Percentiles rank a stretch among this genome's conserved stretches.
These are phyloP conservation scores for Prietella phreatophila DNA, from an alignment of 2,113 vertebrate genomes.

Conservation along the genomic window DNA sequence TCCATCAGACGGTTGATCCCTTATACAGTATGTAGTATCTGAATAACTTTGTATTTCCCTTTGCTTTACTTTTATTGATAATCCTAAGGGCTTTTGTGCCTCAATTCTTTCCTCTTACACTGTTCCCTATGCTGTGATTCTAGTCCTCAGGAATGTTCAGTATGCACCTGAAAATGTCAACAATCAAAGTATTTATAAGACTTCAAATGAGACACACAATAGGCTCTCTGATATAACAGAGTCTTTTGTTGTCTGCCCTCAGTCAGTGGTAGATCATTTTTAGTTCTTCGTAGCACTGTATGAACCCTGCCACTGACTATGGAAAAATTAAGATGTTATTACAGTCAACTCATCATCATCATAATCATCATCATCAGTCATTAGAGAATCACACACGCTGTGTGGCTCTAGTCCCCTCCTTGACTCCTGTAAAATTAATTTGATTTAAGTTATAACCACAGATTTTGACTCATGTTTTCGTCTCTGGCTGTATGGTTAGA, in stretches of 20 bases:
- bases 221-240: conserved; percentile 61
- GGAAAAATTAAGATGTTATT: conserved; percentile 67
- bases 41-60: background rate
- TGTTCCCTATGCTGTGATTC: conserved; percentile 57
- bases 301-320: conserved; percentile 56
- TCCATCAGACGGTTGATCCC: background rate
- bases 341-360: conserved; percentile 59
- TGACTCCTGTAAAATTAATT: conserved; percentile 60
- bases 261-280: conserved; percentile 52
- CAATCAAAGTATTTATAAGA: conserved; percentile 71
- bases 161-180: conserved; percentile 70
- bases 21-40: background rate
- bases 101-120: conserved; percentile 42
- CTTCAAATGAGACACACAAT: conserved; percentile 58
- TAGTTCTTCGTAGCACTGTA: conserved; percentile 55
- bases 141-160: conserved; percentile 69
- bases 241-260: conserved; percentile 67
- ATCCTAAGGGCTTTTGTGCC: conserved; percentile 40
- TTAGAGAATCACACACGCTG: conserved; percentile 61
- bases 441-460: conserved; percentile 58
- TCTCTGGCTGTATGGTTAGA: conserved; percentile 22
- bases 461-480: conserved; percentile 40
- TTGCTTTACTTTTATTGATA: background rate
- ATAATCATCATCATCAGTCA: conserved; percentile 62
- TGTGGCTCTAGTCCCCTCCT: conserved; percentile 59